Evolutionary conservation across 2,113 vertebrate genomes (phyloP), one percentile per base, ranked within the genome.

Genomic region (Myrmophylax atrothorax): DNA sequence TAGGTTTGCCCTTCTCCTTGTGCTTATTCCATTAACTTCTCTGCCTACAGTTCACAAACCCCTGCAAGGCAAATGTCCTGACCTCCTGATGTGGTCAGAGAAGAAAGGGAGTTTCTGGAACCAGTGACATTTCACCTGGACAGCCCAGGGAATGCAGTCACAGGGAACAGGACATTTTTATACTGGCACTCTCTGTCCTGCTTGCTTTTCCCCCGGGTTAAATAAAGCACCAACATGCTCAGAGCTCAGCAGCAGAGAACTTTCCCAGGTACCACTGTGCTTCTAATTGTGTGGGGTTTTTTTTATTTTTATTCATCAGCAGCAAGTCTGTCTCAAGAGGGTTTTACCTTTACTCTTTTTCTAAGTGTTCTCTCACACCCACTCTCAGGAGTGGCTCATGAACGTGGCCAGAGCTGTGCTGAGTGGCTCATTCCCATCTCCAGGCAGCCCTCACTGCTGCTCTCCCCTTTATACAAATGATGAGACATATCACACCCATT

Each of bases 381-480:
- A 0, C 13, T 53, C 29, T 47, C 13, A 2, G 6, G 68, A 14
- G 29, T 40, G 33, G 0, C 33, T 26, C 9, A 0, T 18, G 20
- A 2, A 3, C 26, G 0, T 7, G 26, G 40, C 19, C 62, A n/a
- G 74, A 5, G 29, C 55, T 7, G 7, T 25, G 40, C 66, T 38
- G 55, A 47, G 35, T 2, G 18, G 46, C 60, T 89, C 18, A 0
- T 19, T 56, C 52, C 24, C 25, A 1, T 7, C 68, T 12, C 40
- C 70, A 35, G 31, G 28, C 59, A 7, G 37, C 22, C 56, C 49
- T 8, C 23, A 2, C 44, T 26, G 11, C 79, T 42, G 67, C 59
- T 40, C 70, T 10, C 46, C 1, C 33, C 60, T 3, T 18, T 4
- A 5, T 18, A 68, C 64, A 67, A 69, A 38, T 23, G 33, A 64